These are phyloP conservation scores for Rhagium mordax DNA, from an alignment of 2,888 invertebrate species.

Conservation along the genomic window DNA sequence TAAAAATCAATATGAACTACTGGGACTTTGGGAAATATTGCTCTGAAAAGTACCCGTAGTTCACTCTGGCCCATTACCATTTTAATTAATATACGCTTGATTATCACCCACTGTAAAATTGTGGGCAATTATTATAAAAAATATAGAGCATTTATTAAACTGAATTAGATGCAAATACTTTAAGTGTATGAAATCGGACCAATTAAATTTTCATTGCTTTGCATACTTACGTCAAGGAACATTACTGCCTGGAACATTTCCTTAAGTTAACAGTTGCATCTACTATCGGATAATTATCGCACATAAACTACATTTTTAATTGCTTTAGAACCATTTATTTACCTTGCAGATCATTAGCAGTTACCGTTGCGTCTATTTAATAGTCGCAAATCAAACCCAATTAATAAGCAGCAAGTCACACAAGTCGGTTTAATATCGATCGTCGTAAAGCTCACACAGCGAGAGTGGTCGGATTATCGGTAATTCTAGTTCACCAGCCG, in stretches of 20 bases:
- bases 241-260: no score
- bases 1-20: not conserved
- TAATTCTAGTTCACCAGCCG: slow-evolving; percentile 4
- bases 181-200: not conserved
- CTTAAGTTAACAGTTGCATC: not conserved
- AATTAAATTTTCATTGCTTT: no score
- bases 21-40: not conserved
- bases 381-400: slow-evolving; percentile 21
- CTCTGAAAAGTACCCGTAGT: no score
- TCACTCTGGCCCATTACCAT: no score
- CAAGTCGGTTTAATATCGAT: slow-evolving; percentile 10
- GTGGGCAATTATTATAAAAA: not conserved
- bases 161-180: no score
- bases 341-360: not conserved
- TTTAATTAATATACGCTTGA: no score
- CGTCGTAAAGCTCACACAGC: not conserved
- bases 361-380: slow-evolving; percentile 1
- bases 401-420: slow-evolving; percentile 21
- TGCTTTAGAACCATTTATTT: not conserved
- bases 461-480: slow-evolving; percentile 17
- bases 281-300: not conserved
- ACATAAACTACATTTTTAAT: not conserved
- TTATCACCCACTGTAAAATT: no score
- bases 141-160: not conserved
- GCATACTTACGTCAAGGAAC: no score